These are phyloP conservation scores for Acanthosepion lycidas DNA, from an alignment of 2,888 invertebrate genomes.

Conservation along the genomic window DNA sequence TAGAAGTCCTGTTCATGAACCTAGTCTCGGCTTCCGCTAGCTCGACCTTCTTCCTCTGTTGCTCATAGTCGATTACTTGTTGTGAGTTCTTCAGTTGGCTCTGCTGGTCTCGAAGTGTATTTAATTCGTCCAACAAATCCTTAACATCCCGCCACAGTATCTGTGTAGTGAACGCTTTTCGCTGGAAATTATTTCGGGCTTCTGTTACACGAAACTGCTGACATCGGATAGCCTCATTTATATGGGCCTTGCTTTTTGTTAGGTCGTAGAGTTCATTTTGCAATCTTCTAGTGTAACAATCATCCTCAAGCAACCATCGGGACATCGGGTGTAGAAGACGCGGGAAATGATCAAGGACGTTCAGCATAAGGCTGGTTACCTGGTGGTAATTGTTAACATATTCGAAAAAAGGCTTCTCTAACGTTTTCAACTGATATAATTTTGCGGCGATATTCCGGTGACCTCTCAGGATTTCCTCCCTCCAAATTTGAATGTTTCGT, in stretches of 20 bases:
- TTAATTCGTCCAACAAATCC: neutral
- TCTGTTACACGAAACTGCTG: neutral
- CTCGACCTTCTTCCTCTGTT: neutral
- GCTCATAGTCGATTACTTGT: neutral
- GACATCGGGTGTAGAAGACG: neutral
- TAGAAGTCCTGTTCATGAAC: neutral
- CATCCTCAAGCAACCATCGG: neutral
- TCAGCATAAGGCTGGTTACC: neutral
- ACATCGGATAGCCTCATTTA: neutral
- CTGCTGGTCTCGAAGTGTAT: neutral
- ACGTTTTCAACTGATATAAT: neutral
- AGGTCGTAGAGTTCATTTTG: neutral
- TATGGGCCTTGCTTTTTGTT: neutral
- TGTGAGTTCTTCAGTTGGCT: neutral
- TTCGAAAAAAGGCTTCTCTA: neutral
- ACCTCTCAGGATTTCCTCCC: neutral
- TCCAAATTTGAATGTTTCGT: conserved; percentile 1
- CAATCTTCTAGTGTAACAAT: neutral
- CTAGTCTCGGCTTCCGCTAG: neutral
- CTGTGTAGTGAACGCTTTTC: neutral
- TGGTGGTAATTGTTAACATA: neutral
- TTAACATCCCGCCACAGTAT: neutral
- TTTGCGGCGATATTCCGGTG: neutral
- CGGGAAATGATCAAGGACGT: neutral
- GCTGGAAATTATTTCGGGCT: neutral